Evolutionary conservation across 2,888 invertebrate species (phyloP), one percentile per base, ranked within the genome.

Genomic region (Limnephilus rhombicus): DNA sequence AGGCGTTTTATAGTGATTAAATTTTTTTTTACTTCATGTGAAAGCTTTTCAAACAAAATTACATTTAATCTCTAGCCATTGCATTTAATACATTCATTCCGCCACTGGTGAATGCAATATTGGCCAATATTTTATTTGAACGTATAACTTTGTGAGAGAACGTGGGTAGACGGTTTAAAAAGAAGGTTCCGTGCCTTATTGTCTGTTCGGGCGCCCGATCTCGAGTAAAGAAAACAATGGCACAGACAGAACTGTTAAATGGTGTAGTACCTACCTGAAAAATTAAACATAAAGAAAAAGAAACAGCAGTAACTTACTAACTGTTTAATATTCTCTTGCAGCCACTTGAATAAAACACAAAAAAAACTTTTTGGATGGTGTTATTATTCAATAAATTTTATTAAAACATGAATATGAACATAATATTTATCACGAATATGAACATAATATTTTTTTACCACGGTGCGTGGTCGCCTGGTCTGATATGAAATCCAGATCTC

Each of bases 131-230:
- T 86, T 37, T 86, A 49, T 86, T 86, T n/a, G 15, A 49, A 86
- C 13, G 49, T 0, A 86, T 86, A 41, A 45, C 86, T 86, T 45
- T n/a, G 41, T 45, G 34, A 86, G 41, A 86, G 41, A 86, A 45
- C 29, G 86, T 45, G 49, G n/a, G 86, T 86, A 41, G 45, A 45
- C 45, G 49, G 41, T 45, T 45, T 86, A 49, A 31, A 49, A 45
- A 49, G 41, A 37, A 41, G 24, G 86, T 86, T 86, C 45, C 86
- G 41, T 49, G 86, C 86, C 86, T 9, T 86, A 86, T 86, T 86
- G 86, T 86, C 49, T 86, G 86, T 86, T 86, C 45, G 29, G 85
- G 86, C 49, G 86, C 86, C 86, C 13, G 49, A 15, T 37, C 49
- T 49, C 45, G 49, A 86, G 41, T 29, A 49, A 49, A 49, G n/a